Evolutionary conservation across 2,888 invertebrate genomes (phyloP).

Genomic region (Cephus pulcher): DNA sequence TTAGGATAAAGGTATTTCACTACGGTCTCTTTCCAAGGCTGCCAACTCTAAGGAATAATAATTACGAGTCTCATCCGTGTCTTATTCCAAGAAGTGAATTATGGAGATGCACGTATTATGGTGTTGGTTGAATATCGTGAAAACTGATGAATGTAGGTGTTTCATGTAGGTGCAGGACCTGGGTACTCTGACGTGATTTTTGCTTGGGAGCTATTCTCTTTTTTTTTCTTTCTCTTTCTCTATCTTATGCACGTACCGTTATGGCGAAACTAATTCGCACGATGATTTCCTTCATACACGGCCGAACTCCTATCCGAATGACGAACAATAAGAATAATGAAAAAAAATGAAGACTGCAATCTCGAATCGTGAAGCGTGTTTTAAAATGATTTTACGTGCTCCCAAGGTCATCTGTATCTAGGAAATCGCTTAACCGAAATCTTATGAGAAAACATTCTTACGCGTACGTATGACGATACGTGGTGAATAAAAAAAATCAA

Average conservation of each 20-base stretch:
- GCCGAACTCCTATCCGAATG: constrained; percentile 27
- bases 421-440: neutral
- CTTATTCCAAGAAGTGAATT: constrained; percentile 46
- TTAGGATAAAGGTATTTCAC: neutral
- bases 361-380: neutral
- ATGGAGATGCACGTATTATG: constrained; percentile 34
- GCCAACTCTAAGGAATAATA: constrained; percentile 28
- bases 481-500: constrained; percentile 19
- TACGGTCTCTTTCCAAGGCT: constrained; percentile 29
- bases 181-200: neutral
- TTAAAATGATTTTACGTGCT: neutral
- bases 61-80: constrained; percentile 32
- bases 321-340: neutral
- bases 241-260: neutral
- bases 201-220: neutral
- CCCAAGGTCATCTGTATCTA: neutral
- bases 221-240: constrained; percentile 18
- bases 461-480: neutral
- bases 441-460: neutral
- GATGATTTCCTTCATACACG: neutral
- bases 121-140: neutral
- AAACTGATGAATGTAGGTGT: neutral
- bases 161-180: neutral
- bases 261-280: neutral
- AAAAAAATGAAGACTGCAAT: neutral